Base-by-base conservation (phyloP, 2,888 invertebrate genomes). In the Andrena bucephala region DNA sequence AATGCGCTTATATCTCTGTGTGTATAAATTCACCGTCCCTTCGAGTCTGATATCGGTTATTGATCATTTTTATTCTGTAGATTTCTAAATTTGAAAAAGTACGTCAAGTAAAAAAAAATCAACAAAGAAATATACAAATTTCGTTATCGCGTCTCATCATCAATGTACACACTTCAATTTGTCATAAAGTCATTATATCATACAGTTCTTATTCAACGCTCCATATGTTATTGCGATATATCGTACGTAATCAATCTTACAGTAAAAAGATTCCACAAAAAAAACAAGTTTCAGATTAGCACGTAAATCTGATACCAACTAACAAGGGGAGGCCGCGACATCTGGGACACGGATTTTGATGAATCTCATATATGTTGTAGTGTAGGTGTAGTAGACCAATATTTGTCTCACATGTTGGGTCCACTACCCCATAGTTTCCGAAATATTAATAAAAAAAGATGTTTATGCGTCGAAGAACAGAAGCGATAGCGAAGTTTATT, bases 231-330 rank as follows among this genome's bases (percentile, higher is more conserved):
- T 66, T 57, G 27, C 10, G 2, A 70, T 67, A 13, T 50, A 75
- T 10, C 71, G 29, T 27, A 57, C 57, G 60, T 20, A 57, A 65
- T 71, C 33, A 33, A 69, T 71, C 27, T 54, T 76, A 60, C 42
- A 66, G 27, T 75, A 57, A 76, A 72, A 77, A 60, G n/a, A 27
- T 27, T 72, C 70, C 60, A 66, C 20, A 69, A 69, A 42, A 63
- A 7, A 75, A 77, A 54, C 60, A 70, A 73, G 52, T 73, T 79
- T 80, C 67, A 29, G 27, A 81, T 74, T 71, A 75, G 77, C 68
- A 65, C 60, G 75, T 52, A 69, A 83, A 73, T 66, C 59, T 66
- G 29, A 77, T 77, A 69, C 57, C 65, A 82, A 77, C 6, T 16
- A n/a, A n/a, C n/a, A n/a, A n/a, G n/a, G n/a, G n/a, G n/a, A n/a